Base-by-base conservation (phyloP, 2,113 vertebrate genomes). In the Geococcyx californianus region DNA sequence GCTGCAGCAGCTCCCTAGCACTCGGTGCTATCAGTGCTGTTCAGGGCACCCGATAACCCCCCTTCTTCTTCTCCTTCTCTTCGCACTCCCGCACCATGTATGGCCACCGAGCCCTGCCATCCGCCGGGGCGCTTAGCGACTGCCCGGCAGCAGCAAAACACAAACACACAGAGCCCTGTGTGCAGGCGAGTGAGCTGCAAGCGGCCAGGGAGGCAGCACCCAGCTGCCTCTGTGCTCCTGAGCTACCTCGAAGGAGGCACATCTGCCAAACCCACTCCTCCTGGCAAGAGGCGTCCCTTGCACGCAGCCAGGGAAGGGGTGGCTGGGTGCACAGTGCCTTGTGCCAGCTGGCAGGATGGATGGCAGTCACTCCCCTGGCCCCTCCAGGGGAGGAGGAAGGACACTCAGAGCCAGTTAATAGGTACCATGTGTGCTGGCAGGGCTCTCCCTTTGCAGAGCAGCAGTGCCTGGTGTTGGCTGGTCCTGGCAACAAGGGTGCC, bases 201-300 rank as follows among this genome's bases (percentile, higher is more conserved):
- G 90, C 2, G 16, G 23, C 36, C 24, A 0, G 11, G 2, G 14
- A 1, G 62, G 36, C 72, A 29, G 33, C n/a, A 1, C 23, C 59
- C 69, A 10, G 19, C 60, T 4, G 10, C 36, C 34, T 3, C 66
- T 6, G 2, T 2, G 5, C 38, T 28, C 44, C 36, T 1, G 0
- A 15, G 13, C 55, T 19, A 66, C 68, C n/a, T 5, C 5, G 4
- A 3, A 19, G 78, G 60, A 25, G 42, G 4, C 1, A 4, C 9
- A 0, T 1, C 36, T 3, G 38, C 69, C 33, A 1, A 38, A 10
- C 64, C 63, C 72, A 17, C n/a, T 36, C 9, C 60, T 24, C 29
- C 34, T 2, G 52, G 49, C 42, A 2, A 9, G 26, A 16, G 40
- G 45, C 16, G 15, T 51, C 3, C 34, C 16, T n/a, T 1, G 4